Percentiles rank a stretch among this genome's conserved stretches.
phyloP scores from a whole-genome alignment of 2,888 invertebrate species.

The Cancer borealis region DNA sequence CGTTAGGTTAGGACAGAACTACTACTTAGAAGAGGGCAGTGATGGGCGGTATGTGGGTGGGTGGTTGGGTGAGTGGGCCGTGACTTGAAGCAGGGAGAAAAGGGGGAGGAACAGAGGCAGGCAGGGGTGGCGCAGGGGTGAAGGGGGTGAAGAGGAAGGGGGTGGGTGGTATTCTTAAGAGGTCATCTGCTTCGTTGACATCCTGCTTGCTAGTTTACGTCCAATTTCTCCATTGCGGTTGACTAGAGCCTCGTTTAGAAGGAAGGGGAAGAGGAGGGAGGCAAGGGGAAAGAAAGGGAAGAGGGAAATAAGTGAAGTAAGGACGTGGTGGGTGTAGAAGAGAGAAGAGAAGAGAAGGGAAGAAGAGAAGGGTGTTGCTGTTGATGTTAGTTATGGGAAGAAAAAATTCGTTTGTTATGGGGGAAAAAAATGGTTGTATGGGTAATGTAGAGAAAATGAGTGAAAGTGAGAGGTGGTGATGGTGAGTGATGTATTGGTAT shows the following conservation, averaged over 20 bases:
- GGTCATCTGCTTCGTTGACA: constrained; percentile 54
- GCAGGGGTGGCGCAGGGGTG: not conserved
- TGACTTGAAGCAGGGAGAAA: not conserved
- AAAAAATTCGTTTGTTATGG: not conserved
- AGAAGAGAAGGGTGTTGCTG: not conserved
- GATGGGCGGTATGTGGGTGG: not conserved
- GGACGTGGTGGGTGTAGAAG: not conserved
- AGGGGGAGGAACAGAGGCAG: not conserved
- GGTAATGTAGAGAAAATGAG: not conserved
- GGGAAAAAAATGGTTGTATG: not conserved
- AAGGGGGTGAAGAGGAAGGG: not conserved
- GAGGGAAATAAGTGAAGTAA: not conserved
- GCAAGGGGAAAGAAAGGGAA: not conserved
- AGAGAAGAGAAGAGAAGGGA: not conserved
- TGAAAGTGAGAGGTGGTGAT: not conserved
- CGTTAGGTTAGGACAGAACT: too few species aligned
- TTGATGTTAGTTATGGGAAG: not conserved
- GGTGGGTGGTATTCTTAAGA: not conserved
- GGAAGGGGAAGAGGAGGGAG: not conserved
- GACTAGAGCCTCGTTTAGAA: not conserved
- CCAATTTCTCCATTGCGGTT: constrained; percentile 56
- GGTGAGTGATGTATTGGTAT: not conserved
- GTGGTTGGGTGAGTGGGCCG: not conserved
- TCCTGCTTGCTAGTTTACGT: constrained; percentile 13
- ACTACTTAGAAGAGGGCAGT: not conserved